Evolutionary conservation across 2,888 invertebrate species (phyloP).

Genomic region (Eupithecia centaureata): DNA sequence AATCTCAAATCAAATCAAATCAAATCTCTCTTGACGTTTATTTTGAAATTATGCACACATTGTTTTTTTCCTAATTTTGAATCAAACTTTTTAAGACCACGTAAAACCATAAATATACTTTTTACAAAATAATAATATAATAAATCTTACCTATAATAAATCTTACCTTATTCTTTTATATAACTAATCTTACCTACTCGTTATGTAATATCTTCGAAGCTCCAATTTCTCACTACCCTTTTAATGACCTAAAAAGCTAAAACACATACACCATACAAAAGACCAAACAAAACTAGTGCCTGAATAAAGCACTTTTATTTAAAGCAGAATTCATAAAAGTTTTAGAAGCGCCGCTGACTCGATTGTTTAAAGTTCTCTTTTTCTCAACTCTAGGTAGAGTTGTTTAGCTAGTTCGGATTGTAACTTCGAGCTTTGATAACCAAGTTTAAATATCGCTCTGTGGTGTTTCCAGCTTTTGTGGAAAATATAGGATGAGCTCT

Average conservation of each 20-base stretch:
- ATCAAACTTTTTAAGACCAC: too few relatives aligned
- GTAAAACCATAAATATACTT: too few relatives aligned
- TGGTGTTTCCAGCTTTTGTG: slow-evolving; percentile 20
- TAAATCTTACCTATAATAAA: too few relatives aligned
- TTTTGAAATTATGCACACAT: too few relatives aligned
- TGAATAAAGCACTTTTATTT: slow-evolving; percentile 22
- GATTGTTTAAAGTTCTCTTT: slow-evolving; percentile 27
- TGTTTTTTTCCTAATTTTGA: too few relatives aligned
- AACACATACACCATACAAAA: background rate
- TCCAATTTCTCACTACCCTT: too few relatives aligned
- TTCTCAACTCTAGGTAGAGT: slow-evolving; percentile 23
- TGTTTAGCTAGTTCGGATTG: slow-evolving; percentile 24
- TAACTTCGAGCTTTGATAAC: slow-evolving; percentile 22
- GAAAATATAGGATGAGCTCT: background rate
- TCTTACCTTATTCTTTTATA: too few relatives aligned
- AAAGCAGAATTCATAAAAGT: slow-evolving; percentile 28
- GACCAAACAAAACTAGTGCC: slow-evolving; percentile 2
- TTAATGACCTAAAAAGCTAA: background rate
- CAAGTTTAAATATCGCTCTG: slow-evolving; percentile 19
- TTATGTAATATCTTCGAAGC: too few relatives aligned
- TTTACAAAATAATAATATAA: too few relatives aligned
- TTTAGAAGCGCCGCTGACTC: slow-evolving; percentile 23
- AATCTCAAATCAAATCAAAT: too few relatives aligned
- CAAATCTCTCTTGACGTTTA: too few relatives aligned
- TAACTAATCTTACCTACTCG: too few relatives aligned